Evolutionary conservation across 2,888 invertebrate genomes (phyloP), one percentile per base, ranked within the genome.

Genomic region (Mythimna loreyi): DNA sequence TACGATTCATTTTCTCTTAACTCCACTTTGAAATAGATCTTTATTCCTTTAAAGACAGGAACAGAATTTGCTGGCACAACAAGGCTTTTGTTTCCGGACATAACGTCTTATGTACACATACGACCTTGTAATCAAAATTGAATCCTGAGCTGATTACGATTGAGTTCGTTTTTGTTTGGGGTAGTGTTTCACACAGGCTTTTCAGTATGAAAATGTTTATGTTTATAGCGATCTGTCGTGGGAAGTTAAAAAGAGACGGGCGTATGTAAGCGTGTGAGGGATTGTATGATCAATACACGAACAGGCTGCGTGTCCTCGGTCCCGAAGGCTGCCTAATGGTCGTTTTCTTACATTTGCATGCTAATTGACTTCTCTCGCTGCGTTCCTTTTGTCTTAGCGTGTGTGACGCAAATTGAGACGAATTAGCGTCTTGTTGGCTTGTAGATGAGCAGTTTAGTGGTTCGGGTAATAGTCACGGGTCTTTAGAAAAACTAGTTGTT

Each of bases 331-430:
- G 85, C 87, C 88, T 94, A 94, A 94, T 95, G 90, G 93, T 93
- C 94, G 94, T 96, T 95, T 96, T 96, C 95, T 96, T 95, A 94
- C 92, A 96, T 96, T 95, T 95, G 94, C 95, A 96, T 96, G 90
- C 90, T 95, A 95, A 95, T 95, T 95, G 93, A 89, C 92, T 92
- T 90, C 90, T 85, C 90, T 93, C 86, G 82, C 82, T 84, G 84
- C 84, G 84, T 86, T 91, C 91, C 92, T 94, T 94, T 95, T 94
- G 92, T 93, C 83, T 69, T 40, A 49, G 83, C 67, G 82, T 89
- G 84, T 91, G 91, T 91, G 91, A 90, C 89, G 82, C 84, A 92
- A 92, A 94, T 93, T 93, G 90, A 88, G 87, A 87, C 76, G 86
- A 90, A 91, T 93, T 92, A 92, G 82, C 73, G 85, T 86, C 88